Base-by-base conservation (phyloP, 30 jellyfish, hydroid and myxozoan genomes). In the Catostylus mosaicus region DNA sequence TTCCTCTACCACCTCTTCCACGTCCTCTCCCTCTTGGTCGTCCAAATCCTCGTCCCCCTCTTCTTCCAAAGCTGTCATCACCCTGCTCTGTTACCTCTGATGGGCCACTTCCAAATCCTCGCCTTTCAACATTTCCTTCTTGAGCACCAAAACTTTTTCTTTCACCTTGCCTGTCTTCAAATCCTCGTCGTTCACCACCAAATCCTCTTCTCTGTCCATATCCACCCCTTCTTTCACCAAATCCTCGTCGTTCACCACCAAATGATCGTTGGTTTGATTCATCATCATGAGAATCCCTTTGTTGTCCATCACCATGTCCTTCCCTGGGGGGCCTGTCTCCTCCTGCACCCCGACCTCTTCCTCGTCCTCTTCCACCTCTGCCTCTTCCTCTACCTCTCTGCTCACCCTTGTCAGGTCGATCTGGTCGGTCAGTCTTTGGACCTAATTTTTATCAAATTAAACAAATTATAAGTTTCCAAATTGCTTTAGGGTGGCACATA, bases 21-120 rank as follows among this genome's bases (percentile, higher is more conserved):
- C 99, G 85, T 12, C 95, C 91, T 38, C 99, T 76, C n/a, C 97
- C 91, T 51, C 99, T 80, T 7, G 96, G 91, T 35, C 98, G 52
- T 71, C 92, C 89, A 35, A 56, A 74, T 51, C 90, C 85, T 62
- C 84, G 54, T 24, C 96, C 85, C 4, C 88, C 96, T 32, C 81
- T 8, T 32, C 89, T 47, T 29, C 89, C 89, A 75, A 74, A 62
- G 32, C 90, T 81, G 23, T 86, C 96, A 2, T 40, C 92, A 1
- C 73, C 78, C 29, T 67, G 86, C 30, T 86, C 96, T 52, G 27
- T 34, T 14, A 27, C 74, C 10, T 68, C 79, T 1, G 73, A 67
- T 26, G 57, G 50, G 0, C 75, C 74, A 1, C 85, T 56, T 32
- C 93, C 93, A 71, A 83, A 83, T 76, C 93, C 86, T 48, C 87